Evolutionary conservation across 2,888 invertebrate species (phyloP).

Genomic region (Latheticus oryzae): DNA sequence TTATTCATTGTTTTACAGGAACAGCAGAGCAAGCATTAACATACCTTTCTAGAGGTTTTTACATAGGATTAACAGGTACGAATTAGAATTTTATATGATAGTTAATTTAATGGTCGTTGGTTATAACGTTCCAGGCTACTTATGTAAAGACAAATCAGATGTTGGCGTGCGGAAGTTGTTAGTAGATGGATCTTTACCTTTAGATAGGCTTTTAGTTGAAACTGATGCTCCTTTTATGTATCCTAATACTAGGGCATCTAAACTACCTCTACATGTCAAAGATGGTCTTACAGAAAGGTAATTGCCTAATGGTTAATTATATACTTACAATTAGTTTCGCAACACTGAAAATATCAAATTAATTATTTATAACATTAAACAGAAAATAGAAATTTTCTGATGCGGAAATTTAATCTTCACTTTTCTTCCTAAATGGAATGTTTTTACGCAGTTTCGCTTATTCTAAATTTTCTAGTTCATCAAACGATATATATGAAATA

Average conservation of each 20-base stretch:
- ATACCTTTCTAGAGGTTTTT: constrained; percentile 88
- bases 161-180: constrained; percentile 87
- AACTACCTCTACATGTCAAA: constrained; percentile 88
- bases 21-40: constrained; percentile 83
- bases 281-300: constrained; percentile 87
- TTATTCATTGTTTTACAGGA: constrained; percentile 93
- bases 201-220: constrained; percentile 88
- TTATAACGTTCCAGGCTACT: constrained; percentile 74
- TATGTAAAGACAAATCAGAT: constrained; percentile 93
- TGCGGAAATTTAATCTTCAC: no score
- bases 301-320: no score
- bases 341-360: no score
- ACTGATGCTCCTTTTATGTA: constrained; percentile 98
- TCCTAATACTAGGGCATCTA: constrained; percentile 93
- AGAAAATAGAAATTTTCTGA: no score
- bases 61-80: constrained; percentile 85
- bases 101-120: background rate
- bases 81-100: background rate
- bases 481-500: no score
- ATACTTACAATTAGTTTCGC: no score
- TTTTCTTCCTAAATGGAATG: no score
- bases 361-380: no score
- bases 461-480: no score
- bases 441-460: no score
- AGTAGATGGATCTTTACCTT: constrained; percentile 82